Base-by-base conservation (phyloP, 2,888 invertebrate species). In the Ectemnius lituratus region DNA sequence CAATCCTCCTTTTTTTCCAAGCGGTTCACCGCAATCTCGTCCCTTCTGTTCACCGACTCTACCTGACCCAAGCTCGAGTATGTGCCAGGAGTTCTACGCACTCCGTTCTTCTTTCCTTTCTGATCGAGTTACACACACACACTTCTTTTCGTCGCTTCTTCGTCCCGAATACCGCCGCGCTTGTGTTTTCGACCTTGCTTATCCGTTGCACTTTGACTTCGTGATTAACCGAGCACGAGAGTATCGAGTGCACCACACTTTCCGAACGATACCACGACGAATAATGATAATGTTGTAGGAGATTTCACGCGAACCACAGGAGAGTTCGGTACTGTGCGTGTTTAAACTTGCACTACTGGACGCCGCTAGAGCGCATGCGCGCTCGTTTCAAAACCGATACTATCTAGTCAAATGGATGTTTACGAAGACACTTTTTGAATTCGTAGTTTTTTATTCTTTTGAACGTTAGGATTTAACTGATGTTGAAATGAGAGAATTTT, bases 1-100 rank as follows among this genome's bases (percentile, higher is more conserved):
- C 62, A 49, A 67, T 81, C 73, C 80, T 83, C 84, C 75, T 81
- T 84, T 83, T 81, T 81, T 59, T n/a, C n/a, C 71, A 56, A 74
- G 70, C 70, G 70, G 59, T 64, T 67, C 67, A 72, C 75, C 73
- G 61, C 67, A 63, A 73, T 70, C 76, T 75, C 68, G 70, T 66
- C 63, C 45, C 63, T 23, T 46, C 11, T 28, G 28, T 46, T 45
- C 52, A 13, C 52, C 52, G 16, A 14, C 52, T 52, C 52, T 52
- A 16, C 16, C 52, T 14, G 16, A 52, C 16, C n/a, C 47, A 47
- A 11, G n/a, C n/a, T 4, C n/a, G n/a, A 11, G 47, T 47, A 47
- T 52, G n/a, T 52, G 2, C 52, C 52, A 52, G n/a, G 4, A 47
- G 16, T 14, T 16, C 16, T 13, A 13, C 16, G 52, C 52, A 52